A percentile compares a stretch with the other conserved stretches of the same genome.
Evolutionary conservation across 2,113 vertebrate species (phyloP).

Genomic region (Struthidea cinerea): DNA sequence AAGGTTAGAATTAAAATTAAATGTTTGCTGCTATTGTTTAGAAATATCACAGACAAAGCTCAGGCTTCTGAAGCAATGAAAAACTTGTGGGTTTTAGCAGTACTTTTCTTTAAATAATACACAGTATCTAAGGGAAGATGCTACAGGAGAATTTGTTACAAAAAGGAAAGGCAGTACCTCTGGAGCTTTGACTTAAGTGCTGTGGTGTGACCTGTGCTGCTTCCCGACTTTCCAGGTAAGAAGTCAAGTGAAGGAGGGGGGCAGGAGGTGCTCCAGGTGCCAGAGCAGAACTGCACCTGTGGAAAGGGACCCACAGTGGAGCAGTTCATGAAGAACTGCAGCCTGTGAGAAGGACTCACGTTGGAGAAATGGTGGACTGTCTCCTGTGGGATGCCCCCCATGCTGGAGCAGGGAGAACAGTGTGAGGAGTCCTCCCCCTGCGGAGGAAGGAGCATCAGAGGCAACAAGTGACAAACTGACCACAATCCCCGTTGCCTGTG

Average conservation of each 20-base stretch:
- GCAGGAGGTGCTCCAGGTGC: background rate
- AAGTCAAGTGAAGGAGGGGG: background rate
- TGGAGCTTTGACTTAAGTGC: background rate
- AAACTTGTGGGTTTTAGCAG: background rate
- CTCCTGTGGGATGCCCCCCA: background rate
- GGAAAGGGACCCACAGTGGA: background rate
- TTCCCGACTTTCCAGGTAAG: background rate
- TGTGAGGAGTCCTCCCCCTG: background rate
- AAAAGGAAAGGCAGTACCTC: background rate
- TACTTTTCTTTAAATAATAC: background rate
- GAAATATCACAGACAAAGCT: background rate
- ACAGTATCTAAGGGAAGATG: background rate
- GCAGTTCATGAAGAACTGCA: background rate
- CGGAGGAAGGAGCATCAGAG: background rate
- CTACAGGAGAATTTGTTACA: background rate
- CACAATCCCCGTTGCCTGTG: accelerated
- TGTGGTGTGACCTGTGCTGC: background rate
- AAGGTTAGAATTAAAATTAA: slow-evolving; percentile 36
- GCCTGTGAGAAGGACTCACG: background rate
- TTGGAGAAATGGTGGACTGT: background rate
- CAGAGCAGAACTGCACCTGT: background rate
- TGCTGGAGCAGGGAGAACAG: background rate
- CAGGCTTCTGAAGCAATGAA: background rate
- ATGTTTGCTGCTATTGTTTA: background rate
- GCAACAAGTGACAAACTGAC: background rate